Evolutionary conservation across 1,140 invertebrate genomes (phyloP).

Genomic region (Musca domestica): DNA sequence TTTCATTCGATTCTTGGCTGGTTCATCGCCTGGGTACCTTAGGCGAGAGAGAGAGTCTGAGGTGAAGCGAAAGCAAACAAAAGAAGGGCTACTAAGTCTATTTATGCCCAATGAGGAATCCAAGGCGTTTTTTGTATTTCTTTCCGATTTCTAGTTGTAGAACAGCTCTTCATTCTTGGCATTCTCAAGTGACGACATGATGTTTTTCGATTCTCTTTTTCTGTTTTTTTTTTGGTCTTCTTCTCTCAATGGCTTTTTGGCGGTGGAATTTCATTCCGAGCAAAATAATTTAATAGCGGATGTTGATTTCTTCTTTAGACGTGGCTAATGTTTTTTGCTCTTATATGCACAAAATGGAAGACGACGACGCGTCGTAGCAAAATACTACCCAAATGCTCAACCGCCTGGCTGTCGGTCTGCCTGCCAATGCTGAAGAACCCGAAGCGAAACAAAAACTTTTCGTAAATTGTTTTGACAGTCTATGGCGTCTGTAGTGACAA

Average conservation of each 20-base stretch:
- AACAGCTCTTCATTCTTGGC: conserved; percentile 6
- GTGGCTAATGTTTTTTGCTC: not conserved
- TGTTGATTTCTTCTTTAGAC: conserved; percentile 3
- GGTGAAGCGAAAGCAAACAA: no score
- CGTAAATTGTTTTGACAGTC: not conserved
- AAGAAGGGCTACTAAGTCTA: no score
- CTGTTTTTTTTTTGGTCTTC: not conserved
- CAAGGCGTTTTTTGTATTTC: no score
- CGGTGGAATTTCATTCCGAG: conserved; percentile 10
- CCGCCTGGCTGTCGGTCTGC: no score
- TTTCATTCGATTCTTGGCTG: not conserved
- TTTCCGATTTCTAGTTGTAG: no score
- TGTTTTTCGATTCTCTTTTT: not conserved
- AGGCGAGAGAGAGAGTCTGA: no score
- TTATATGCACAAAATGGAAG: conserved; percentile 4
- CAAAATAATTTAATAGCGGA: conserved; percentile 20
- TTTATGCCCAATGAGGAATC: no score
- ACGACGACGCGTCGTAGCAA: no score
- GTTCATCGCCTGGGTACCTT: not conserved
- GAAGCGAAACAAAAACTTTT: not conserved
- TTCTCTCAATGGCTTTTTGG: not conserved
- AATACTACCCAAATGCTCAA: no score
- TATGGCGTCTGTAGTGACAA: conserved; percentile 4
- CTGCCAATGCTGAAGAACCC: not conserved
- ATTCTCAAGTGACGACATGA: conserved; percentile 14